These are phyloP conservation scores for Rhinolophus sinicus DNA, from an alignment of 2,113 vertebrate species.

Conservation along the genomic window DNA sequence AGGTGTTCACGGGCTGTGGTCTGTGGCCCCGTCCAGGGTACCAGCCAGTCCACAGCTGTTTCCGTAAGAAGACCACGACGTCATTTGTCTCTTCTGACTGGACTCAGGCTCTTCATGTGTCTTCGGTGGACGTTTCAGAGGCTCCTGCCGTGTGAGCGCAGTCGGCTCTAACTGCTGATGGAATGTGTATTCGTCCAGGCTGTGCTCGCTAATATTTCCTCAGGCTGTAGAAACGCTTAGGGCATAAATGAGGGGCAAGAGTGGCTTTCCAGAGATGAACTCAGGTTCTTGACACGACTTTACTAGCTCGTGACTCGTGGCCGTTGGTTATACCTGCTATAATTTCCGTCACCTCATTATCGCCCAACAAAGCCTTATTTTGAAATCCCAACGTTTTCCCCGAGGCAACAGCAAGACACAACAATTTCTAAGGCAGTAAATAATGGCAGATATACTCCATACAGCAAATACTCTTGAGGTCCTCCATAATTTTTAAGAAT, in stretches of 20 bases:
- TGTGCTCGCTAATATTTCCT: not conserved
- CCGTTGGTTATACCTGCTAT: not conserved
- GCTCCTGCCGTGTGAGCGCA: fast-evolving
- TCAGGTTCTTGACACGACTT: not conserved
- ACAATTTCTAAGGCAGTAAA: not conserved
- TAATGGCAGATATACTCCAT: not conserved
- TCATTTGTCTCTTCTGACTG: not conserved
- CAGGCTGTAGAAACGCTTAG: no score
- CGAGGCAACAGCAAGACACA: not conserved
- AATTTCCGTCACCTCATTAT: not conserved
- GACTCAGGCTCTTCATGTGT: no score
- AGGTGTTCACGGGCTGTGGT: fast-evolving
- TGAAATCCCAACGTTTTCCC: not conserved
- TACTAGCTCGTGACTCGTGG: not conserved
- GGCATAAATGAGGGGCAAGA: no score
- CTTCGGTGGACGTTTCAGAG: not conserved
- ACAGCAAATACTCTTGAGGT: not conserved
- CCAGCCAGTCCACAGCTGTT: no score
- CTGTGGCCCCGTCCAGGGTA: not conserved
- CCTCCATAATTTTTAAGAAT: not conserved
- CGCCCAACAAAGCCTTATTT: no score
- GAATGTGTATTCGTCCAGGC: not conserved
- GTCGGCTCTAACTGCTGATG: not conserved
- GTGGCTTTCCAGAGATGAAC: not conserved
- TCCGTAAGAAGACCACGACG: not conserved